Percentiles rank a stretch among this genome's conserved stretches.
Evolutionary conservation across 2,113 vertebrate genomes (phyloP).

Genomic region (Scomber colias): DNA sequence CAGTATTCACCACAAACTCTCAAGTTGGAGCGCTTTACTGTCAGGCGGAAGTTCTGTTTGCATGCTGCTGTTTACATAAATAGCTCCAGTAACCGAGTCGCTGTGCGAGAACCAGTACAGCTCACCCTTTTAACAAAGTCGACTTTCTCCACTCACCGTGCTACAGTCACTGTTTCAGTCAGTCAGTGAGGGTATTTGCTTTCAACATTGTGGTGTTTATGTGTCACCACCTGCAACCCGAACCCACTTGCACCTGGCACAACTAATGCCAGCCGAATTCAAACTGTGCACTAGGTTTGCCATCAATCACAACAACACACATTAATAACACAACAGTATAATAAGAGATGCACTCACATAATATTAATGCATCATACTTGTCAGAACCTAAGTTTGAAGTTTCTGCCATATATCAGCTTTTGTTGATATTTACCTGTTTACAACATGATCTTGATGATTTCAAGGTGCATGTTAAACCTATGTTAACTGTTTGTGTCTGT

Average conservation of each 20-base stretch:
- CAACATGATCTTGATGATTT: too few relatives aligned
- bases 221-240: slow-evolving; percentile 62
- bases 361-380: background rate
- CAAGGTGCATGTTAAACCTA: too few relatives aligned
- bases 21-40: background rate
- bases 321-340: background rate
- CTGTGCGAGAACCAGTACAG: slow-evolving; percentile 37
- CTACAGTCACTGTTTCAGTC: slow-evolving; percentile 45
- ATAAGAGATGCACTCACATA: background rate
- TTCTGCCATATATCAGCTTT: background rate
- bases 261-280: slow-evolving; percentile 35
- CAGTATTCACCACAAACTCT: slow-evolving; percentile 3
- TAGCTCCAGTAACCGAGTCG: slow-evolving; percentile 41
- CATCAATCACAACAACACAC: slow-evolving; percentile 22
- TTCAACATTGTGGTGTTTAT: slow-evolving; percentile 63
- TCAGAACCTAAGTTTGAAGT: background rate
- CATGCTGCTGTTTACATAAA: slow-evolving; percentile 48
- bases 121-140: slow-evolving; percentile 37
- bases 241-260: slow-evolving; percentile 65
- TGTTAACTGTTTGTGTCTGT: too few relatives aligned
- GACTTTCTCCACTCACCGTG: slow-evolving; percentile 2
- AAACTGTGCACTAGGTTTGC: slow-evolving; percentile 23
- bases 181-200: slow-evolving; percentile 47
- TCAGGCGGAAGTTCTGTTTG: slow-evolving; percentile 24
- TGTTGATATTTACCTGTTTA: background rate